phyloP scores from a whole-genome alignment of 1,140 invertebrate species.

The Lucilia sericata region DNA sequence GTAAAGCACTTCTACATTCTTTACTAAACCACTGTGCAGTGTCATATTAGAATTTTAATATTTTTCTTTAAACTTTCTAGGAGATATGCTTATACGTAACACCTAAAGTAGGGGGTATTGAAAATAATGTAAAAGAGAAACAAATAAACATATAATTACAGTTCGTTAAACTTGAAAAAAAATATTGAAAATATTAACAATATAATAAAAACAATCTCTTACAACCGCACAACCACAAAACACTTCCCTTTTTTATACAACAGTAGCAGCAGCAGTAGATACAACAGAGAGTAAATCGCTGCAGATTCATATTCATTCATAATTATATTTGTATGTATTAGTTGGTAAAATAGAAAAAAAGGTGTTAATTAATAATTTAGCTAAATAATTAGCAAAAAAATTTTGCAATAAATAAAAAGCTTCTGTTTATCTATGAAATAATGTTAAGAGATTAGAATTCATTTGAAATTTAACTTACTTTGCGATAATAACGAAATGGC shows the following conservation, averaged over 20 bases:
- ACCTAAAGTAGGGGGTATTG: not conserved
- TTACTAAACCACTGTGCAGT: no score
- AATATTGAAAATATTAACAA: slow-evolving; percentile 8
- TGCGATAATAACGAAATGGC: slow-evolving; percentile 66
- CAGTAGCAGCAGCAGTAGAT: not conserved
- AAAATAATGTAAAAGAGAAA: not conserved
- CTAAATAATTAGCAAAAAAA: not conserved
- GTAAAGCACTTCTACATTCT: no score
- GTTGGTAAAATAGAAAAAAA: not conserved
- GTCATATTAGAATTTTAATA: no score
- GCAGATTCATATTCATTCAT: not conserved
- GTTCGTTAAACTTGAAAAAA: slow-evolving; percentile 38
- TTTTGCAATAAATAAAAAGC: not conserved
- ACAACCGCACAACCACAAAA: not conserved
- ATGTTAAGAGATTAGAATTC: no score
- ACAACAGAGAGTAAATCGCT: not conserved
- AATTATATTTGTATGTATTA: not conserved
- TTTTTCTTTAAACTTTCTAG: no score
- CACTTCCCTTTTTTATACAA: not conserved
- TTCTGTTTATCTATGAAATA: no score
- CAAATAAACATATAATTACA: slow-evolving; percentile 6
- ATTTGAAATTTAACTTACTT: slow-evolving; percentile 58
- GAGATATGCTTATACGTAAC: not conserved
- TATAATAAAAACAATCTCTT: not conserved
- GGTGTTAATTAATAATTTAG: slow-evolving; percentile 7